Conservation (phyloP, 2,797 vertebrate genomes). For the Erethizon dorsatum region DNA sequence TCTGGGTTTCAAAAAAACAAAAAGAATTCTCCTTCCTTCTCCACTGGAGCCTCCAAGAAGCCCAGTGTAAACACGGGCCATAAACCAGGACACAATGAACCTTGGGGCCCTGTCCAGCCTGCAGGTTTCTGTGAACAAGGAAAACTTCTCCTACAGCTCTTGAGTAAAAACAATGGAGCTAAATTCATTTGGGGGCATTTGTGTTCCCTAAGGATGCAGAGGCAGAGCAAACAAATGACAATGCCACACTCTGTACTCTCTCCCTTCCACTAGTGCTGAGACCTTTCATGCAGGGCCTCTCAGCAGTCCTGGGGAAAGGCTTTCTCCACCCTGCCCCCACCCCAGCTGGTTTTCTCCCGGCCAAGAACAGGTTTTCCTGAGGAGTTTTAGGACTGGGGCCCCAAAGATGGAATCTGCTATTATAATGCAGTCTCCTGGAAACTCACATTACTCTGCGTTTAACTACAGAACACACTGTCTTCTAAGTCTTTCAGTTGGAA, state of each 20-base stretch:
- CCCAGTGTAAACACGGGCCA: conserved; percentile 68
- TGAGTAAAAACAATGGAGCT: conserved; percentile 77
- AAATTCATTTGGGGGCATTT: conserved; percentile 69
- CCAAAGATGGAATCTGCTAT: not conserved
- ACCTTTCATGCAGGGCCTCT: not conserved
- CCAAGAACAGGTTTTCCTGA: conserved; percentile 28
- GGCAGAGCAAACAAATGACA: conserved; percentile 70
- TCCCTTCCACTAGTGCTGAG: not conserved
- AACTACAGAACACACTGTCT: not conserved
- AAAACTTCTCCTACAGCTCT: conserved; percentile 69
- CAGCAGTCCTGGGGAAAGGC: not conserved
- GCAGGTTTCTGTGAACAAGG: conserved; percentile 68
- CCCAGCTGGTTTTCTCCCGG: not conserved
- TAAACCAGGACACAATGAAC: conserved; percentile 80
- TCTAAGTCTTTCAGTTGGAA: not conserved
- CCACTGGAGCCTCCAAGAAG: conserved; percentile 68
- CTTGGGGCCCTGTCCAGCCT: conserved; percentile 45
- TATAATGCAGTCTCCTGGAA: not conserved
- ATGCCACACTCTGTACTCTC: conserved; percentile 48
- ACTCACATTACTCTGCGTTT: not conserved
- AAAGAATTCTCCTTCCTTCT: conserved; percentile 73
- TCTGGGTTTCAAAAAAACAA: not conserved
- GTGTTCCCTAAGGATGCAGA: conserved; percentile 69
- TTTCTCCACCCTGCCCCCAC: not conserved
- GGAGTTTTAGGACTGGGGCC: not conserved